Evolutionary conservation across 2,888 invertebrate species (phyloP).

Genomic region (Teleogryllus oceanicus): DNA sequence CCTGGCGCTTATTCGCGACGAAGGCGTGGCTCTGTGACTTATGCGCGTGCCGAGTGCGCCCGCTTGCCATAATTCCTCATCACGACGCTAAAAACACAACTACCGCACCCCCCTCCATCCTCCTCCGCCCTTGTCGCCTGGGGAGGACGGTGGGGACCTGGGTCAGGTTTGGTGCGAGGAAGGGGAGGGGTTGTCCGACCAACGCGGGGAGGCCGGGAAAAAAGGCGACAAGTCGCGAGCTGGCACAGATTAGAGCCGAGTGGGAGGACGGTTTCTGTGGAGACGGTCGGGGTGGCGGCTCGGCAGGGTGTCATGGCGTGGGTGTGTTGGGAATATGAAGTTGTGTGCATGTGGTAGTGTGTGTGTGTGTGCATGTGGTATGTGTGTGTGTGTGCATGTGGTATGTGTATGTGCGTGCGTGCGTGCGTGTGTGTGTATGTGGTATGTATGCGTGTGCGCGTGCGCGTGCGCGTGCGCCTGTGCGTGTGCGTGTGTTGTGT

Average conservation of each 20-base stretch:
- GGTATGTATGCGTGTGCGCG: no score
- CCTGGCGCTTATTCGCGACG: neutral
- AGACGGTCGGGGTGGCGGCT: neutral
- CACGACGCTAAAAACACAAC: neutral
- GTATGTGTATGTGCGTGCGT: no score
- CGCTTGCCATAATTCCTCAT: neutral
- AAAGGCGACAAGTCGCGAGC: neutral
- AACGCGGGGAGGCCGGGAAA: neutral
- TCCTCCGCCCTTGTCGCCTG: no score
- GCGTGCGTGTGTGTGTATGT: no score
- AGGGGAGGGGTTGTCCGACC: neutral
- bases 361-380: no score
- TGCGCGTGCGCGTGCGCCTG: no score
- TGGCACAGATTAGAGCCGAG: slow-evolving; percentile 18
- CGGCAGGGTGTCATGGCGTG: neutral
- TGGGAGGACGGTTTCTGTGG: neutral
- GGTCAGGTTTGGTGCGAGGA: neutral
- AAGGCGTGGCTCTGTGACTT: slow-evolving; percentile 1
- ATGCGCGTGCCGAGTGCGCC: neutral
- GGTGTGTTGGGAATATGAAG: neutral
- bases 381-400: no score
- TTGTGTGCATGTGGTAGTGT: no score
- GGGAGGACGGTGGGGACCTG: neutral
- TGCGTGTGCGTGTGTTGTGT: no score
- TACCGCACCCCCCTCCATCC: no score